Conservation (phyloP, 2,113 vertebrate genomes). For the Galeopterus variegatus region DNA sequence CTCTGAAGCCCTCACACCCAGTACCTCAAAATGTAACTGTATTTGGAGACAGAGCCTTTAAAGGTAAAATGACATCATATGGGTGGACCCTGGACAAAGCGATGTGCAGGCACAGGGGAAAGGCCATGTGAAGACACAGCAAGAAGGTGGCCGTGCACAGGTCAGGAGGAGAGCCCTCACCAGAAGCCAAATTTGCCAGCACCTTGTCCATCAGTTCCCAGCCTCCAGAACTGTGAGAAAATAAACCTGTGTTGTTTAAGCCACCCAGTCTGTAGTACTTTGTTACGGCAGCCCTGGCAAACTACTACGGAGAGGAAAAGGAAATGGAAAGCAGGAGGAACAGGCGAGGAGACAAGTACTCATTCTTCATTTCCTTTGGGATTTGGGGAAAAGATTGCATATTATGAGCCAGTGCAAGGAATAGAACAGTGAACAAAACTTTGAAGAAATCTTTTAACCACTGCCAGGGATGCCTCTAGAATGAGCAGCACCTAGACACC, state of each 20-base stretch:
- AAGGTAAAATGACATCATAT: not conserved
- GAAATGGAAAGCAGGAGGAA: not conserved
- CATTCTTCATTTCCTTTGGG: not conserved
- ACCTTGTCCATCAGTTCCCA: not conserved
- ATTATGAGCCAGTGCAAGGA: not conserved
- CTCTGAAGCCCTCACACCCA: not conserved
- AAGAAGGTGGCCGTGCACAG: fast-evolving
- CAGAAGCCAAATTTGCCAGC: not conserved
- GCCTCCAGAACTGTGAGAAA: not conserved
- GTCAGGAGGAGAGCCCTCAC: not conserved
- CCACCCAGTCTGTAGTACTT: not conserved
- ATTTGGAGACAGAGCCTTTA: not conserved
- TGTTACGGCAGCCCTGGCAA: not conserved
- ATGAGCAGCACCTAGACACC: not conserved
- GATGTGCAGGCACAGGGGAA: not conserved
- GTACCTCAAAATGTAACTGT: not conserved
- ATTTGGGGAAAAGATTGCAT: not conserved
- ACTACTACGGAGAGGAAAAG: not conserved
- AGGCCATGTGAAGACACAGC: not conserved
- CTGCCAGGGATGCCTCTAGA: not conserved
- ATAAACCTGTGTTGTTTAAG: not conserved
- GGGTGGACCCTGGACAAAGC: not conserved
- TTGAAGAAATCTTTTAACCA: not conserved
- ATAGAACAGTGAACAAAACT: not conserved
- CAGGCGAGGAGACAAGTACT: not conserved